Evolutionary conservation across 2,797 vertebrate genomes (phyloP).

Genomic region (Microctenopoma stevenorrisi): DNA sequence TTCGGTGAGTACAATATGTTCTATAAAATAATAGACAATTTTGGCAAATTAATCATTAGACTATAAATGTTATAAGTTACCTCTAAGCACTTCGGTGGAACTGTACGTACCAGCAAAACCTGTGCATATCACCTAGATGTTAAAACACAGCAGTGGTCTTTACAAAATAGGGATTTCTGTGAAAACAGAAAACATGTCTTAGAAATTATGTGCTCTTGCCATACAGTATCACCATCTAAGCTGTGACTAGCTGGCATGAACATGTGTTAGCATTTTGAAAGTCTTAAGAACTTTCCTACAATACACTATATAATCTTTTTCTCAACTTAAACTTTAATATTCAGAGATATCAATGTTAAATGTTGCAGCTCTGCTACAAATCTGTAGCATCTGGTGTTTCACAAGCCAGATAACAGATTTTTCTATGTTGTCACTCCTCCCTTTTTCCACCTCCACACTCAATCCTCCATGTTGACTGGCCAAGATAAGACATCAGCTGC

Average conservation of each 20-base stretch:
- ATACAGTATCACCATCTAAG: slow-evolving; percentile 6
- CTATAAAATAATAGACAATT: neutral
- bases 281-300: neutral
- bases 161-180: too few relatives aligned
- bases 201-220: too few relatives aligned
- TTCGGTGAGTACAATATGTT: slow-evolving; percentile 6
- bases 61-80: neutral
- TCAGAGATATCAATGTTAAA: slow-evolving; percentile 11
- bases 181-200: too few relatives aligned
- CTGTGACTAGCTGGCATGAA: slow-evolving; percentile 6
- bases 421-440: slow-evolving; percentile 23
- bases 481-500: slow-evolving; percentile 78
- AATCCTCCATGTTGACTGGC: slow-evolving; percentile 64
- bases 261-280: slow-evolving; percentile 37
- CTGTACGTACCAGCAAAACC: neutral
- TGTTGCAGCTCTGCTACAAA: slow-evolving; percentile 34
- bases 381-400: slow-evolving; percentile 59
- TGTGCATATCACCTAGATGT: too few relatives aligned
- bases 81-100: neutral
- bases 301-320: slow-evolving; percentile 17
- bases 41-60: neutral
- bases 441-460: slow-evolving; percentile 44
- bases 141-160: too few relatives aligned
- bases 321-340: slow-evolving; percentile 30
- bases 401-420: slow-evolving; percentile 48